phyloP scores from a whole-genome alignment of 1,140 invertebrate genomes.

The Drosophila bocki region DNA sequence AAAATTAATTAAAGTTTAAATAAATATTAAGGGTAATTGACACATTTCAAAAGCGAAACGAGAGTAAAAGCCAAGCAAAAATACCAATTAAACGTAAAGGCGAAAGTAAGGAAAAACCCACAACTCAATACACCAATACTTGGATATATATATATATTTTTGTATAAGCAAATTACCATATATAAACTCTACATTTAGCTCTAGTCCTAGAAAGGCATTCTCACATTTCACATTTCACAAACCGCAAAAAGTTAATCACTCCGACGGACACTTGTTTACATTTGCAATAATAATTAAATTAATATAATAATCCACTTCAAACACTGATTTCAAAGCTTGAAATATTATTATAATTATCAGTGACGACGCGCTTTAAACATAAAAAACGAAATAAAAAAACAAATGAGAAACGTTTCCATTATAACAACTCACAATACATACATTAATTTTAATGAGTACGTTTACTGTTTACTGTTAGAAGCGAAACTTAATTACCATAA shows the following conservation, averaged over 20 bases:
- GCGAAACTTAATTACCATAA: conserved; percentile 64
- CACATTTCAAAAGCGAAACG: conserved; percentile 57
- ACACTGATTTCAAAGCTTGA: conserved; percentile 50
- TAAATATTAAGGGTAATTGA: conserved; percentile 49
- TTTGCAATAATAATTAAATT: conserved; percentile 55
- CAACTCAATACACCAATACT: conserved; percentile 41
- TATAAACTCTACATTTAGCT: conserved; percentile 63
- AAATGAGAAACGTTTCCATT: conserved; percentile 66
- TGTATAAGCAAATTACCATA: conserved; percentile 64
- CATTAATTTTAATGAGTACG: conserved; percentile 61
- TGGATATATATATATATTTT: conserved; percentile 66
- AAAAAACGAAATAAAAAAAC: background rate
- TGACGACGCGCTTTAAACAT: conserved; percentile 56
- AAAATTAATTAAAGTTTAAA: conserved; percentile 39
- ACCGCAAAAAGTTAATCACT: conserved; percentile 51
- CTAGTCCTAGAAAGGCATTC: conserved; percentile 55
- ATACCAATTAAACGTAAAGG: conserved; percentile 46
- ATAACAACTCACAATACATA: conserved; percentile 64
- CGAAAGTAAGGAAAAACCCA: conserved; percentile 12
- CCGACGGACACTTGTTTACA: conserved; percentile 69
- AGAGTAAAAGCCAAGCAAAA: conserved; percentile 19
- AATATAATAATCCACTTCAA: conserved; percentile 39
- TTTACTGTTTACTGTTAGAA: conserved; percentile 56
- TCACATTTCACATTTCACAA: conserved; percentile 37
- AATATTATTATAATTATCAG: conserved; percentile 52